Percentiles rank a stretch among this genome's conserved stretches.
Conservation (phyloP, 2,888 invertebrate species). For the Itoplectis maculator region DNA sequence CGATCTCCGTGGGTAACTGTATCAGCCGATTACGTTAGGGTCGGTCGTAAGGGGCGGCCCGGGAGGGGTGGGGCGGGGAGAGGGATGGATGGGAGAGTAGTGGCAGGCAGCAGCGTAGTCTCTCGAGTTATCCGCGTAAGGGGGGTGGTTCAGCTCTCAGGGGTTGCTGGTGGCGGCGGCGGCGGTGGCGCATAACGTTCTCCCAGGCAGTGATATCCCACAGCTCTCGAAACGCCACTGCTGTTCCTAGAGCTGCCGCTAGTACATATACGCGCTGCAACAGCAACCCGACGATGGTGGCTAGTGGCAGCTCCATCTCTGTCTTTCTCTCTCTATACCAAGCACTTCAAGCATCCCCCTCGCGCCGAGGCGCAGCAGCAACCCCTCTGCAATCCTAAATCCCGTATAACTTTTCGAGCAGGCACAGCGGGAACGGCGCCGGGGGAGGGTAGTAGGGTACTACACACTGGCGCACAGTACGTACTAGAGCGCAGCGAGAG, state of each 20-base stretch:
- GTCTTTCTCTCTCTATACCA: too few species aligned
- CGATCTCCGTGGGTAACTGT: slow-evolving; percentile 41
- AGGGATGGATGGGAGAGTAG: too few species aligned
- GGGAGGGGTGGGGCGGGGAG: background rate
- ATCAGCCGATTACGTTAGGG: slow-evolving; percentile 67
- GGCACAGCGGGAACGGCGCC: background rate
- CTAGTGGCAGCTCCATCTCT: background rate
- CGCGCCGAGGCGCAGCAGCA: slow-evolving; percentile 12
- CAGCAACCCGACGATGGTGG: background rate
- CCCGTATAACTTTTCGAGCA: slow-evolving; percentile 57
- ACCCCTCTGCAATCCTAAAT: slow-evolving; percentile 51
- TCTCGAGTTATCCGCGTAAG: slow-evolving; percentile 54
- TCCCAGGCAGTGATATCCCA: slow-evolving; percentile 59
- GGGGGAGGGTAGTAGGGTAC: background rate
- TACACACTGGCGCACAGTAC: slow-evolving; percentile 16
- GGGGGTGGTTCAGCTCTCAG: slow-evolving; percentile 21
- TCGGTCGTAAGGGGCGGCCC: slow-evolving; percentile 23
- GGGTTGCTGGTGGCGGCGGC: slow-evolving; percentile 33
- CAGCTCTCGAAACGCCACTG: slow-evolving; percentile 58
- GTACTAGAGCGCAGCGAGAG: slow-evolving; percentile 23
- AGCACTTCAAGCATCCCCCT: slow-evolving; percentile 36
- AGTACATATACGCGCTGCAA: background rate
- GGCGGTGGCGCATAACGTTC: slow-evolving; percentile 42
- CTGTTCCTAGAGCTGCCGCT: slow-evolving; percentile 12
- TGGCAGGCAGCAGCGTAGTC: background rate